phyloP scores from a whole-genome alignment of 2,113 vertebrate genomes.

The Dromiciops gliroides region DNA sequence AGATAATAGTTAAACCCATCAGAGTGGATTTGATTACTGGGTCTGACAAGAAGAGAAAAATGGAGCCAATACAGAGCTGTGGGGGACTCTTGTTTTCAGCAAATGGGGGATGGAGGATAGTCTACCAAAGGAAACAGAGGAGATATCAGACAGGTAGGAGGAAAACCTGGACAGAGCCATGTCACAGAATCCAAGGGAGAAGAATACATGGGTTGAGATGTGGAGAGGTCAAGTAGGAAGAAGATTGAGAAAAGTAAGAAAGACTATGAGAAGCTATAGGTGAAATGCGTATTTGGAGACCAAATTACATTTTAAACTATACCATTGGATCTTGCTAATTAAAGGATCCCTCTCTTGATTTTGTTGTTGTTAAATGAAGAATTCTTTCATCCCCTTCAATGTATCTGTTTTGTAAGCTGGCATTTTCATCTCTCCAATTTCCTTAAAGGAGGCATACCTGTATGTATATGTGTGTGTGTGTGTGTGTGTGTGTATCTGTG shows the following conservation, averaged over 20 bases:
- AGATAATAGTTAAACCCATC: not conserved
- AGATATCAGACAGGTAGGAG: not conserved
- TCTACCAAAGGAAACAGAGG: not conserved
- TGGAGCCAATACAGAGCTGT: not conserved
- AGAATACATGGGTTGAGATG: not conserved
- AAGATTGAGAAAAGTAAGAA: not conserved
- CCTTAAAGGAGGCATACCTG: conserved; percentile 26
- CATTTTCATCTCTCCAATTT: conserved; percentile 33
- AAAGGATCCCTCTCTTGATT: conserved; percentile 19
- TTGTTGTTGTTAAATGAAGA: conserved; percentile 6
- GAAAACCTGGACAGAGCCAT: not conserved
- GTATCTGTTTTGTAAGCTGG: conserved; percentile 24
- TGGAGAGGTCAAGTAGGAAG: not conserved
- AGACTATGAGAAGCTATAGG: conserved; percentile 28
- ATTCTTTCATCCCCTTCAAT: not conserved
- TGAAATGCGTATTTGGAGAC: conserved; percentile 47
- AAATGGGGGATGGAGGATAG: not conserved
- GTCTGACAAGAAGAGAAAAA: not conserved
- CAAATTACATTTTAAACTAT: conserved; percentile 28
- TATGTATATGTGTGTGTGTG: not conserved
- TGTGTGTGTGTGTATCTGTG: not conserved
- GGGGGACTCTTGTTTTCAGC: not conserved
- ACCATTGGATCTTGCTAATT: conserved; percentile 26
- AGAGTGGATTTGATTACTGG: not conserved
- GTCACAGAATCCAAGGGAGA: not conserved